Percentiles rank a stretch among this genome's conserved stretches.
These are phyloP conservation scores for Oscheius sp. DNA, from an alignment of 2,888 invertebrate species.

Conservation along the genomic window DNA sequence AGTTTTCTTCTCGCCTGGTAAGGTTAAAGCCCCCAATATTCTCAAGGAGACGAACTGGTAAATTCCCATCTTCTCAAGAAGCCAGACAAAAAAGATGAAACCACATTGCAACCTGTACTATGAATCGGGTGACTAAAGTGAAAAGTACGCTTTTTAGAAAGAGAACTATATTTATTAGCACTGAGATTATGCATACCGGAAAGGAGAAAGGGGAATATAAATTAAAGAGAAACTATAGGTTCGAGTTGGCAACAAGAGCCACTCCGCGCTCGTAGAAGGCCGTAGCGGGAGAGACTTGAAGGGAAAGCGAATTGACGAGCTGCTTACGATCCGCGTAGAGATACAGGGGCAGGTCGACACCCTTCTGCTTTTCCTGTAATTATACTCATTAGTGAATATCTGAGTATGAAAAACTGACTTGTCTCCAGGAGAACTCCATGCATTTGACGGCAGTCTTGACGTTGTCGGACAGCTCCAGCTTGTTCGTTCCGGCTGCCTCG, in stretches of 20 bases:
- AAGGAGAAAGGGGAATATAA: too few species aligned
- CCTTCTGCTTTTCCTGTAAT: slow-evolving; percentile 77
- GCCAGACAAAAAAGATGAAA: too few species aligned
- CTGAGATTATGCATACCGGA: too few species aligned
- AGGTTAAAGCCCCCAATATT: too few species aligned
- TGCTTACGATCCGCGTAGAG: slow-evolving; percentile 92
- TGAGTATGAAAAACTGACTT: slow-evolving; percentile 30
- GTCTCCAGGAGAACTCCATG: slow-evolving; percentile 53
- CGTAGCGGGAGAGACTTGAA: slow-evolving; percentile 82
- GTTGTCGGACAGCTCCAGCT: slow-evolving; percentile 88
- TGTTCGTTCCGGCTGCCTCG: slow-evolving; percentile 87
- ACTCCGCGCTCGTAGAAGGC: slow-evolving; percentile 96
- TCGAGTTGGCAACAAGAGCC: slow-evolving; percentile 87
- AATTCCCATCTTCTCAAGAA: too few species aligned
- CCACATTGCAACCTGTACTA: too few species aligned
- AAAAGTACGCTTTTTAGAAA: too few species aligned
- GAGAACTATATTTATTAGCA: too few species aligned
- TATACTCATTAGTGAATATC: background rate
- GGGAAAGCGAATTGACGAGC: slow-evolving; percentile 93
- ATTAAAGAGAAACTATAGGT: background rate
- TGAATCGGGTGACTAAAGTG: too few species aligned
- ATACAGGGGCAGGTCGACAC: slow-evolving; percentile 91
- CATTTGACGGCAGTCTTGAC: slow-evolving; percentile 47
- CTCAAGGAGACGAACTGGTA: too few species aligned
- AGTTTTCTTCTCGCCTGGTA: too few species aligned